Base-by-base conservation (phyloP, 2,113 vertebrate genomes). In the Notarius lentiginosus region DNA sequence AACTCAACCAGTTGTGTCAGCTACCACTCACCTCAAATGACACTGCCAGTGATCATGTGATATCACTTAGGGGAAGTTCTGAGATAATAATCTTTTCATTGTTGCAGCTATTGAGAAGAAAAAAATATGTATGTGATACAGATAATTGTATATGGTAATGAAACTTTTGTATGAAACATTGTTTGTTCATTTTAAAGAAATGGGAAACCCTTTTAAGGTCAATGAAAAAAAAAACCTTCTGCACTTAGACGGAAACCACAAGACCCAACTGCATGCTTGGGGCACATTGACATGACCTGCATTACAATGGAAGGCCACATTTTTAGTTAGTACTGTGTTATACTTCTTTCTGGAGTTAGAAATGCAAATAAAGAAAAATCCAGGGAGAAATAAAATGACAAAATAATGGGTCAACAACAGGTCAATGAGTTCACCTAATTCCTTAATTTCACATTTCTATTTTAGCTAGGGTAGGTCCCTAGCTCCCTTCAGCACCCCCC, bases 1-100 rank as follows among this genome's bases (percentile, higher is more conserved):
- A 88, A 81, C 83, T 82, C 30, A 88, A 85, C 77, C 30, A 30
- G 83, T 88, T 65, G 58, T 82, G 79, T 85, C 77, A 88, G 87
- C 56, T 84, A 65, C 77, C 61, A 30, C 20, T 88, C 70, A 88
- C 83, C 83, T 84, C 58, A 75, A 85, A 88, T 47, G 41, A 88
- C 83, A 27, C 83, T 58, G 30, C 61, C 20, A 47, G 47, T 76
- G 79, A 88, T 66, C 87, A 88, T 66, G 83, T 85, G 87, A 75
- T 75, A 65, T 51, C 49, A 70, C 83, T 34, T 68, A n/a, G n/a
- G 17, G 79, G 66, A 76, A 47, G 61, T 79, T 60, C 53, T 79
- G 24, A 79, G 77, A 75, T 85, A 47, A 20, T 47, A 24, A 60
- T 86, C 76, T 18, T 85, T 27, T 63, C 55, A 70, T 73, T 82